A percentile compares a stretch with the other conserved stretches of the same genome.
Evolutionary conservation across 2,888 invertebrate genomes (phyloP).

Genomic region (Drosophila sordidula): DNA sequence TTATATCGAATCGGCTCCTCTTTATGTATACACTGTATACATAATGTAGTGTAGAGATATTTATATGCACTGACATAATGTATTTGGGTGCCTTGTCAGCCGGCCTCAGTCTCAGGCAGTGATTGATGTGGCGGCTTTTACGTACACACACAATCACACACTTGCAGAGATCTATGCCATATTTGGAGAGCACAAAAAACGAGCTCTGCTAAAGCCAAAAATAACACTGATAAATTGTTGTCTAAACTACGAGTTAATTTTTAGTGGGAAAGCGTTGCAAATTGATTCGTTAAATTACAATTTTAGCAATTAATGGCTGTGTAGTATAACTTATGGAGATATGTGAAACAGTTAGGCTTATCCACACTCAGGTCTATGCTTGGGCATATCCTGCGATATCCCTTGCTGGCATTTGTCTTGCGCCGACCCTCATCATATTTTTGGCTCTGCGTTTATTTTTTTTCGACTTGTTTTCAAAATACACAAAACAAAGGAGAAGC

Average conservation of each 20-base stretch:
- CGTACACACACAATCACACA: conserved; percentile 13
- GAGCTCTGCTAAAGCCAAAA: conserved; percentile 23
- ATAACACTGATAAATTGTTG: conserved; percentile 30
- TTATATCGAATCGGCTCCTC: conserved; percentile 62
- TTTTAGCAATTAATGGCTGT: conserved; percentile 23
- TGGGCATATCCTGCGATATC: conserved; percentile 14
- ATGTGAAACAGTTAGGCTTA: too few relatives aligned
- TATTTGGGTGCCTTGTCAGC: conserved; percentile 73
- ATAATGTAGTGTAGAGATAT: conserved; percentile 21
- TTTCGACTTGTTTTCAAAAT: conserved; percentile 49
- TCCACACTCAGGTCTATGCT: background rate
- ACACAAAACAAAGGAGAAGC: conserved; percentile 28
- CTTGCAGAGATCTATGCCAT: conserved; percentile 38
- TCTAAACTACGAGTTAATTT: conserved; percentile 17
- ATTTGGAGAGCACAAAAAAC: conserved; percentile 53
- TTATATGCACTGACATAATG: conserved; percentile 41
- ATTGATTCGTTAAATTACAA: conserved; percentile 42
- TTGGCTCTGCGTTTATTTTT: conserved; percentile 47
- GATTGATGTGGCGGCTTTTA: conserved; percentile 67
- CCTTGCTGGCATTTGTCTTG: conserved; percentile 16
- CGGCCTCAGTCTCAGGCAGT: conserved; percentile 36
- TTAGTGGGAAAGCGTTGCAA: conserved; percentile 52
- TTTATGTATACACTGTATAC: conserved; percentile 6
- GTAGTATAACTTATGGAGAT: too few relatives aligned
- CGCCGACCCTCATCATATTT: conserved; percentile 65